A percentile compares a stretch with the other conserved stretches of the same genome.
Evolutionary conservation across 2,113 vertebrate species (phyloP).

Genomic region (Neoarius graeffei): DNA sequence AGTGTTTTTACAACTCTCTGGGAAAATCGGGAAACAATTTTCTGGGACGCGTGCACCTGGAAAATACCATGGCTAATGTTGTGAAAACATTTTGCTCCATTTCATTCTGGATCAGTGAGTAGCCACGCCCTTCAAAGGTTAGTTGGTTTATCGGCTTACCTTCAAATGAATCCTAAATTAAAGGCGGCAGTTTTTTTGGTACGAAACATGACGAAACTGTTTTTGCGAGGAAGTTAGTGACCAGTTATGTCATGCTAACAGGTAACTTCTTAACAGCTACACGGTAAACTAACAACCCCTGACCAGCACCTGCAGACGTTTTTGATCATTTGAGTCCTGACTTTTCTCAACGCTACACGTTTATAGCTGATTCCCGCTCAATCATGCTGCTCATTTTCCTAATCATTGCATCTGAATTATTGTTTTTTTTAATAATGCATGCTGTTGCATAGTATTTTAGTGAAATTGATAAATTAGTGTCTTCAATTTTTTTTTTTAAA

Average conservation of each 20-base stretch:
- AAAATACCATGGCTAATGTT: neutral
- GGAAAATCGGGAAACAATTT: neutral
- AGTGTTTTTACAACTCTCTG: neutral
- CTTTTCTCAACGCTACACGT: neutral
- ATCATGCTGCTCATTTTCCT: neutral
- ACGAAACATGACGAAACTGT: neutral
- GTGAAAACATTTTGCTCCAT: neutral
- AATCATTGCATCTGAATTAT: neutral
- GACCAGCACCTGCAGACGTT: neutral
- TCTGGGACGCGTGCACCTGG: neutral
- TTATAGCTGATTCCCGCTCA: neutral
- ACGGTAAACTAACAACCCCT: neutral
- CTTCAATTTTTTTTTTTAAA: neutral
- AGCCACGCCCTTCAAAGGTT: neutral
- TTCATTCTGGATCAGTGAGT: neutral
- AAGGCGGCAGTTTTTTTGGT: neutral
- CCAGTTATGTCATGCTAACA: neutral
- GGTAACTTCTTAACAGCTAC: neutral
- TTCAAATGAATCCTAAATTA: neutral
- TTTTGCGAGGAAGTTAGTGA: neutral
- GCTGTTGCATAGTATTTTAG: neutral
- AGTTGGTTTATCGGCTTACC: neutral
- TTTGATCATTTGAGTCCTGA: neutral
- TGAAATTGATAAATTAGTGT: neutral
- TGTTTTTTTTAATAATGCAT: neutral